phyloP scores from a whole-genome alignment of 2,113 vertebrate species.

The Cervus canadensis region DNA sequence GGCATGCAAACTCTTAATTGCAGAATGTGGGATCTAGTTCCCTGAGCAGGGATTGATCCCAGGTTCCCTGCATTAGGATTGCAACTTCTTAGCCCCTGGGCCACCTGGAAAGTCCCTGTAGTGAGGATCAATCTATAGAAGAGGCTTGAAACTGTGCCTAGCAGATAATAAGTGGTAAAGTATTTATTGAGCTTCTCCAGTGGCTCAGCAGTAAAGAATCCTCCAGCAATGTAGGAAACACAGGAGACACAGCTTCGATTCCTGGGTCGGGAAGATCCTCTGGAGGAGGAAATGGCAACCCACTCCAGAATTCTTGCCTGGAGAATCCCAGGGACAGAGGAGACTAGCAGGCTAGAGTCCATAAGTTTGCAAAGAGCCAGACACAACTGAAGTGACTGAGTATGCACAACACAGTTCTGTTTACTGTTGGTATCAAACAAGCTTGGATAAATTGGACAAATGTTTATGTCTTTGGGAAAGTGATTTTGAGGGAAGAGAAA shows the following conservation, averaged over 20 bases:
- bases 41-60: background rate
- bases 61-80: background rate
- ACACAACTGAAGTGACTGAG: background rate
- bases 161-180: background rate
- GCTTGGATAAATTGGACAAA: background rate
- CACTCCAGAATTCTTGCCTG: background rate
- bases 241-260: rapidly evolving
- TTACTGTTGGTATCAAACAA: background rate
- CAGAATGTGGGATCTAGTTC: background rate
- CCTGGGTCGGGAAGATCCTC: background rate
- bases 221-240: background rate
- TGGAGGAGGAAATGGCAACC: background rate
- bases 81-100: background rate
- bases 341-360: background rate
- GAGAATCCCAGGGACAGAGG: background rate
- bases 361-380: background rate
- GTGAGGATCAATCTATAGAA: background rate
- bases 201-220: background rate
- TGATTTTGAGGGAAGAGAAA: background rate
- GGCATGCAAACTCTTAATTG: background rate
- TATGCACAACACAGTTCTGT: background rate
- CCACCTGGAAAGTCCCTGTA: background rate
- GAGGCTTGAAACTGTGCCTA: background rate
- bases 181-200: background rate
- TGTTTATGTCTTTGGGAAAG: background rate